phyloP scores from a whole-genome alignment of 2,113 vertebrate genomes.

The Pagrus major region DNA sequence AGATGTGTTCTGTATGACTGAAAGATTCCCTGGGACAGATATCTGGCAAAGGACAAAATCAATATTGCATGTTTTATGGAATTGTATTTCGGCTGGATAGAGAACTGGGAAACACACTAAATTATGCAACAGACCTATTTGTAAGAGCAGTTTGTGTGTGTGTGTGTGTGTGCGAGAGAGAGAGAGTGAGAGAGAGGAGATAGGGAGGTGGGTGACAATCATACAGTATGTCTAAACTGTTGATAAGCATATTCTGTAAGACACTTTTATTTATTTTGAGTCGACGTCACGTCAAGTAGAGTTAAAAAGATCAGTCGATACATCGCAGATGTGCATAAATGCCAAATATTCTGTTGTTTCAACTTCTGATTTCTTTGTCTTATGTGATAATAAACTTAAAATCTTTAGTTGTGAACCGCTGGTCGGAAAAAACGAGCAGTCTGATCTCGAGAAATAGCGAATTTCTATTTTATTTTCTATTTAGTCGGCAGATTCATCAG shows the following conservation, averaged over 20 bases:
- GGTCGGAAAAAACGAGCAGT: background rate
- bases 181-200: background rate
- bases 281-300: background rate
- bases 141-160: constrained; percentile 59
- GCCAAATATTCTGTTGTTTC: background rate
- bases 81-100: constrained; percentile 78
- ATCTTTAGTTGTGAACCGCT: background rate
- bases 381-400: no score
- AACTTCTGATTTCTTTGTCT: no score
- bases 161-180: constrained; percentile 16
- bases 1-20: constrained; percentile 12
- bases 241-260: background rate
- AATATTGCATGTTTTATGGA: constrained; percentile 79
- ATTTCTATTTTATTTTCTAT: no score
- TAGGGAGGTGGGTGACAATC: background rate
- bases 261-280: background rate
- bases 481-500: background rate
- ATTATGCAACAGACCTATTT: constrained; percentile 82
- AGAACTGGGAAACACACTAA: constrained; percentile 81
- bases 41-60: constrained; percentile 69
- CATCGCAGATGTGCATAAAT: no score
- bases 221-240: constrained; percentile 1
- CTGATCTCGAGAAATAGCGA: no score
- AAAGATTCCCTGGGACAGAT: constrained; percentile 44
- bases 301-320: background rate